Base-by-base conservation (phyloP, 2,888 invertebrate genomes). In the Sylvicola cinctus region DNA sequence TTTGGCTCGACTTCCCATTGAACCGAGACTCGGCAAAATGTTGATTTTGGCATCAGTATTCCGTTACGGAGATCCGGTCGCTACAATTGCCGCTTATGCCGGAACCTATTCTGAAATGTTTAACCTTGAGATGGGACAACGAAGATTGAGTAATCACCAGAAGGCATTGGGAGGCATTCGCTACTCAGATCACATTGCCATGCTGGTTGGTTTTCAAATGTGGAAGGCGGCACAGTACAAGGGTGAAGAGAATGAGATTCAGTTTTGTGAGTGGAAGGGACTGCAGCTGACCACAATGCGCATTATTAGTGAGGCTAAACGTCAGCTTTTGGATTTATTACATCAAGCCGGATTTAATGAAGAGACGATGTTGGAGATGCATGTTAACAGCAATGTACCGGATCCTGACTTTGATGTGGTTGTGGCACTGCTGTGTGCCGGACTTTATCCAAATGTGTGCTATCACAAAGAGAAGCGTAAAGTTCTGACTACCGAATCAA, bases 91-190 rank as follows among this genome's bases (percentile, higher is more conserved):
- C 1, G 91, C 96, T 11, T 88, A 88, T 55, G 83, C 85, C 5
- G 85, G 91, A 27, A 91, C 91, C 0, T 90, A 91, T 56, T 88
- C 90, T 0, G 91, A 96, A 58, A 84, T 95, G 4, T 96, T 93
- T 54, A 68, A 78, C 3, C 66, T 84, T 45, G 81, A 81, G 41
- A 72, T 76, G 12, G 69, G 70, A 0, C 66, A 75, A 33, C 65
- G 80, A 5, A 64, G 90, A 12, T 62, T 96, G 38, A 74, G 78
- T 7, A 70, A 71, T 44, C 80, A 83, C 43, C 95, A 96, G 55
- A 71, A 81, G 38, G 76, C 77, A 17, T 66, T 96, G 41, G 78
- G 84, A 3, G 95, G 93, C 0, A 74, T 73, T 35, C 64, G 88
- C 31, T 80, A 73, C 47, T 91, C 91, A 4, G 98, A 98, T 57